Base-by-base conservation (phyloP, 2,888 invertebrate genomes). In the Idaea biselata region DNA sequence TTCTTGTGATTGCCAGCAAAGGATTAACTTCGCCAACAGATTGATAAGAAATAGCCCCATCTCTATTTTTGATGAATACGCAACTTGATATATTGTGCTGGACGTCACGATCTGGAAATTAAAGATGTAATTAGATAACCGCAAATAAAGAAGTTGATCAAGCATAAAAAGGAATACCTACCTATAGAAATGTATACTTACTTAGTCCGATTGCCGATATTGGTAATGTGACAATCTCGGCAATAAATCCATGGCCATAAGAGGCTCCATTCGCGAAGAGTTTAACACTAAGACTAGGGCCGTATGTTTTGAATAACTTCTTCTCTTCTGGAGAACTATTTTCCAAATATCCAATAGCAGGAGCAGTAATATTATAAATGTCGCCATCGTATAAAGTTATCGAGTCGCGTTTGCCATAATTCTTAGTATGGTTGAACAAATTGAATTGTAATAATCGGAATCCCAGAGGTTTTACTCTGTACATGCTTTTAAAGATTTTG, bases 21-120 rank as follows among this genome's bases (percentile, higher is more conserved):
- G 99, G 99, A 75, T 98, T 98, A 0, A 98, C 96, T 91, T 99
- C 99, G 0, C 99, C 99, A 0, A 97, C 98, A 18, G 97, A 97
- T 58, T 95, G 94, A 82, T 99, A 99, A 11, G 95, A 94, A 1
- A 99, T 93, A 5, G 97, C 99, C 14, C 99, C 99, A 77, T 97
- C 96, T 63, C 96, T 95, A 77, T 99, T 98, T 58, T 95, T 94
- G 31, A 93, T 93, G 67, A 99, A 95, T 62, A 96, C 93, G 0
- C 97, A 96, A 82, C 95, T 95, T 0, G 97, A 96, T 66, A 99
- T 94, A 77, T 98, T 98, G 81, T 99, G 98, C 70, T 97, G 96
- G 1, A 97, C 96, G 82, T 98, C 97, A 33, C 98, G 96, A 93
- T 97, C 98, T 98, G 82, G 44, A 62, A 60, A 58, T 55, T 25